Percentiles rank a stretch among this genome's conserved stretches.
These are phyloP conservation scores for Heterodera schachtii DNA, from an alignment of 1,140 invertebrate species.

Conservation along the genomic window DNA sequence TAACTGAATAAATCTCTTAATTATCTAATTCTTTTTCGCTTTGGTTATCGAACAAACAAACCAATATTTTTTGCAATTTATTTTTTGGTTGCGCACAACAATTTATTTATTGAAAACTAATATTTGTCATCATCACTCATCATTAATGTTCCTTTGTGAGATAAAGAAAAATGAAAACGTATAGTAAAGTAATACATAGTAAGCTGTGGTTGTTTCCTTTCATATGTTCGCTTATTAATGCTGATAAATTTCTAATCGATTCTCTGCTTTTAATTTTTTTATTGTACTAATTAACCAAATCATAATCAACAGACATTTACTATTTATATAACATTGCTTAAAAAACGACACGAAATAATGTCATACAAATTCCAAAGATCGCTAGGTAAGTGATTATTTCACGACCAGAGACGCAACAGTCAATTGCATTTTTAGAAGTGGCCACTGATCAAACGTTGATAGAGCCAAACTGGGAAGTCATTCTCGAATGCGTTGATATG, in stretches of 20 bases:
- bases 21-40: not conserved
- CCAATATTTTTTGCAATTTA: too few species aligned
- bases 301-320: too few species aligned
- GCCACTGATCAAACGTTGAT: slow-evolving; percentile 62
- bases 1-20: slow-evolving; percentile 26
- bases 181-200: too few species aligned
- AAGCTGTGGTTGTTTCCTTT: too few species aligned
- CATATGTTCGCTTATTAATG: too few species aligned
- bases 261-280: too few species aligned
- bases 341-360: slow-evolving; percentile 23
- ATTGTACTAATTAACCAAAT: too few species aligned
- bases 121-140: not conserved
- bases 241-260: too few species aligned
- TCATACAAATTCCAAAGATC: slow-evolving; percentile 44
- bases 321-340: too few species aligned
- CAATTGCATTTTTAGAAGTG: slow-evolving; percentile 48
- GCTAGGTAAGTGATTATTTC: slow-evolving; percentile 24
- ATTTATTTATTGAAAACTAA: not conserved
- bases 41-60: too few species aligned
- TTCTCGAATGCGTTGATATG: slow-evolving; percentile 61
- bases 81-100: too few species aligned
- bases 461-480: slow-evolving; percentile 63
- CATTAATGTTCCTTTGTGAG: not conserved
- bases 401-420: too few species aligned
- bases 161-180: not conserved